These are phyloP conservation scores for Pantherophis guttatus DNA, from an alignment of 2,113 vertebrate genomes.

Conservation along the genomic window DNA sequence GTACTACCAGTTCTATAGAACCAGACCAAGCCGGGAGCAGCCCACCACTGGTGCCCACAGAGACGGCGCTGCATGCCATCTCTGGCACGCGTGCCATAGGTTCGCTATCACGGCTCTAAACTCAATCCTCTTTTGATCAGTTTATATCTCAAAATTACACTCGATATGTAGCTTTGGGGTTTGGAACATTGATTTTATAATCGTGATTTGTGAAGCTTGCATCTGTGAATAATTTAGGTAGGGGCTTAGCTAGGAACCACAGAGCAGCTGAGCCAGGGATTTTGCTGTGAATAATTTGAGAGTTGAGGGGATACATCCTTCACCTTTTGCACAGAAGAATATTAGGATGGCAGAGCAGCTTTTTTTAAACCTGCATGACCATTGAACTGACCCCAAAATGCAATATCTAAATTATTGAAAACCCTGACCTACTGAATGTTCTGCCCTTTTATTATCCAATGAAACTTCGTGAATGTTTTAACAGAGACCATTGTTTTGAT, in stretches of 20 bases:
- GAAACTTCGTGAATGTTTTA: not conserved
- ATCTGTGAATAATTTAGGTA: not conserved
- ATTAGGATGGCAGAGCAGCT: not conserved
- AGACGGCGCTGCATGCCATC: too few relatives aligned
- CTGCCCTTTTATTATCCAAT: not conserved
- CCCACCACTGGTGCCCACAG: too few relatives aligned
- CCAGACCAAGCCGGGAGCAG: too few relatives aligned
- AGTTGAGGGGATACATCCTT: not conserved
- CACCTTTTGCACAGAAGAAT: not conserved
- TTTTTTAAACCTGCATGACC: not conserved
- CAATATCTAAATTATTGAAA: not conserved
- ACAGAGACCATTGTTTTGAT: not conserved
- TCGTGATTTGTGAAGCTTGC: not conserved
- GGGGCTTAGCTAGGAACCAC: not conserved
- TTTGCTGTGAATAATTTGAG: not conserved
- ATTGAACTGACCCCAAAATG: not conserved
- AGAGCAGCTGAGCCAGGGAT: not conserved
- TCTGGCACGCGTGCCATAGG: too few relatives aligned
- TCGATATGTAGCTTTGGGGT: not conserved
- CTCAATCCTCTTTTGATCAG: not conserved
- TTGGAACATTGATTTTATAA: not conserved
- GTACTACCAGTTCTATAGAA: too few relatives aligned
- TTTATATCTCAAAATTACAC: not conserved
- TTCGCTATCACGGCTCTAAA: not conserved
- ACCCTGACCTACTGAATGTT: not conserved